Base-by-base conservation (phyloP, 2,113 vertebrate genomes). In the Pelobates fuscus region DNA sequence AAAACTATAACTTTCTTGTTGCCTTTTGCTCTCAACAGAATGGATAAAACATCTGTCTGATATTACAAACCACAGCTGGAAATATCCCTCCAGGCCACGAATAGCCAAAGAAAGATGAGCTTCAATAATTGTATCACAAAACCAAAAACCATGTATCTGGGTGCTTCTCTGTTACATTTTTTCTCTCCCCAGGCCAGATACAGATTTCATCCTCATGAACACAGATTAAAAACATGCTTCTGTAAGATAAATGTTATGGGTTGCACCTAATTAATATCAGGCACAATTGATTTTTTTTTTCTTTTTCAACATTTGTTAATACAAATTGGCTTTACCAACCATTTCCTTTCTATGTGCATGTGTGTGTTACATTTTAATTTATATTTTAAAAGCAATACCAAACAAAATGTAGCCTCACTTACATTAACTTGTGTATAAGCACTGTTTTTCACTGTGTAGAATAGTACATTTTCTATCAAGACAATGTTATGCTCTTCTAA, bases 61-160 rank as follows among this genome's bases (percentile, higher is more conserved):
- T 88, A 89, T 89, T 92, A 89, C 79, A 41, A 73, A 30, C 62
- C 87, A 76, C 89, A 80, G 90, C 87, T 87, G 90, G 90, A 89
- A 89, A 82, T 49, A 65, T 49, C 44, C 44, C 44, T 49, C 15
- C 4, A 17, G 44, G 44, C 10, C 12, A 18, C 17, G 15, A 49
- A 49, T 14, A 17, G 15, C 10, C 44, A 15, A 14, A 14, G 12
- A 49, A 49, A 14, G 44, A 49, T 49, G 44, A 49, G 44, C 15
- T 49, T 8, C 44, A 49, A 17, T 17, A 17, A 14, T 14, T 49
- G 44, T 49, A 49, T 5, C 4, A 18, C 12, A 49, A 14, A 49
- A 4, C 17, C 44, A 49, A 18, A 49, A 49, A 14, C 3, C 1
- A 17, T 49, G 44, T 18, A 49, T 49, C 15, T 49, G 44, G 44